A percentile compares a stretch with the other conserved stretches of the same genome.
Conservation (phyloP, 2,797 vertebrate genomes). For the Bradypus variegatus region DNA sequence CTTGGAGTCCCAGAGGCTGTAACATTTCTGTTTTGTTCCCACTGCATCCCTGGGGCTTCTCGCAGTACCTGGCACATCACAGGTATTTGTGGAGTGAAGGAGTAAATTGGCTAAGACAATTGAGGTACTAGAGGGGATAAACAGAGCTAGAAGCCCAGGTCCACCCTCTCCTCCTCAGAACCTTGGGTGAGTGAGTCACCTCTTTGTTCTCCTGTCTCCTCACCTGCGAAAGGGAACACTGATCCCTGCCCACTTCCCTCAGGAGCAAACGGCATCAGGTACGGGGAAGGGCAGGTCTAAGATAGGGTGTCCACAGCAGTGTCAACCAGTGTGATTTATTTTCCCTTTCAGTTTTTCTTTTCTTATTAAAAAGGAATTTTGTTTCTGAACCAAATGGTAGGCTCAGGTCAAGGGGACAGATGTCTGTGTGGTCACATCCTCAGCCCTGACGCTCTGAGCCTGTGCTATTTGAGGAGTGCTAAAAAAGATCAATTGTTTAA, state of each 20-base stretch:
- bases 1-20: neutral
- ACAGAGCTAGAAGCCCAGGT: neutral
- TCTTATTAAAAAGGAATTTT: neutral
- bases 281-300: neutral
- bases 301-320: neutral
- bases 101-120: neutral
- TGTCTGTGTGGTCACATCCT: neutral
- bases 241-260: too few relatives aligned
- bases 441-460: neutral
- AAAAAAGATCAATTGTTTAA: neutral
- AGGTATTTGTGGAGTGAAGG: neutral
- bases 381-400: neutral
- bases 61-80: neutral
- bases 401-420: neutral
- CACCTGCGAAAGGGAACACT: neutral
- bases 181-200: neutral
- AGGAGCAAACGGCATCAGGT: neutral
- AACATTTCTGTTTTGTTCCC: neutral
- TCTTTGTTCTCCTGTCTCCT: neutral
- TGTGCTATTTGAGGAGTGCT: neutral
- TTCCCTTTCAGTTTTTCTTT: neutral
- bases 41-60: neutral
- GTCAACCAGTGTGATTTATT: neutral
- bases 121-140: neutral
- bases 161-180: neutral